A percentile compares a stretch with the other conserved stretches of the same genome.
These are phyloP conservation scores for Lathamus discolor DNA, from an alignment of 2,113 vertebrate genomes.

Conservation along the genomic window DNA sequence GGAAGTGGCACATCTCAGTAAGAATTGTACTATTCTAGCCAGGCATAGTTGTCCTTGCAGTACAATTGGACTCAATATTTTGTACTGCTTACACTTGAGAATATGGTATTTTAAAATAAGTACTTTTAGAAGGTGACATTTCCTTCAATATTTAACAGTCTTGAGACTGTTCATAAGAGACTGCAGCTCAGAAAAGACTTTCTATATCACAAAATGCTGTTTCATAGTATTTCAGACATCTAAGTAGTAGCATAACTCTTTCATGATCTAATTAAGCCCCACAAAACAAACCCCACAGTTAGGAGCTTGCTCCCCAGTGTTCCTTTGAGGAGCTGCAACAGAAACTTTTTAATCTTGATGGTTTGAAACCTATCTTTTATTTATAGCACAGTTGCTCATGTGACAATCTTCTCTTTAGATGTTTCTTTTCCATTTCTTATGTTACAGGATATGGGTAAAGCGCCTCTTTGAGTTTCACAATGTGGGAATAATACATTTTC, in stretches of 20 bases:
- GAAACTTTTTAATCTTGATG: neutral
- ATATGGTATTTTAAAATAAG: accelerated
- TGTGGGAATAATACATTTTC: neutral
- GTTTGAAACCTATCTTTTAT: neutral
- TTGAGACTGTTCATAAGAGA: neutral
- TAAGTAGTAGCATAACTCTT: neutral
- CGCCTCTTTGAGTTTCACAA: neutral
- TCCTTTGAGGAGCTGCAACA: neutral
- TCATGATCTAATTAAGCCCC: neutral
- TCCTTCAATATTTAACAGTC: neutral
- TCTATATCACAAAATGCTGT: neutral
- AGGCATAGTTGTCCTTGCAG: neutral
- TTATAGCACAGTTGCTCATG: neutral
- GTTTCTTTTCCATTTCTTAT: neutral
- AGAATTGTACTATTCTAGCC: neutral
- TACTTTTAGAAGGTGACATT: neutral
- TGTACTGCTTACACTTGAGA: neutral
- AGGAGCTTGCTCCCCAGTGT: neutral
- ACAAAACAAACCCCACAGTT: accelerated
- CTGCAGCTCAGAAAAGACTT: neutral
- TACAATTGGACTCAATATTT: neutral
- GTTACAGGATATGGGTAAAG: neutral
- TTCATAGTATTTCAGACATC: neutral
- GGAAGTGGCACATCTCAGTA: neutral
- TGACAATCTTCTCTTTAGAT: neutral